These are phyloP conservation scores for Poeciliopsis infans DNA, from an alignment of 2,797 vertebrate genomes.

Conservation along the genomic window DNA sequence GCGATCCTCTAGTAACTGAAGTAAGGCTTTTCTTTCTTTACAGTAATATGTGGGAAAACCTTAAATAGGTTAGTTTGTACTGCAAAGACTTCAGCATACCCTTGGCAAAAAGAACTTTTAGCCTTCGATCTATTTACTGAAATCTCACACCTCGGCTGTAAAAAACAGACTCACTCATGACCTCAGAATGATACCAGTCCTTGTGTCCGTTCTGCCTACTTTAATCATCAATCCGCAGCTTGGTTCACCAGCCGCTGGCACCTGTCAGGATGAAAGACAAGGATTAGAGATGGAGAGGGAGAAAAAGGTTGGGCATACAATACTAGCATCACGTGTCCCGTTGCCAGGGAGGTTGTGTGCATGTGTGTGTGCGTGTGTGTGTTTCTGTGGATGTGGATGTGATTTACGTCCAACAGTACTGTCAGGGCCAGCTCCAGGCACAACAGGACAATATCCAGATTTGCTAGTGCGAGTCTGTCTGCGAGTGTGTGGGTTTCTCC, in stretches of 20 bases:
- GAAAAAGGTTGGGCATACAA: constrained; percentile 75
- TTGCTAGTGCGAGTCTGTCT: constrained; percentile 39
- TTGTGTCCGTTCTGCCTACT: constrained; percentile 69
- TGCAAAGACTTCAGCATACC: constrained; percentile 12
- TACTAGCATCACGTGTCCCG: constrained; percentile 63
- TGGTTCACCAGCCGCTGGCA: constrained; percentile 72
- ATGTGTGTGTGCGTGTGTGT: constrained; percentile 31
- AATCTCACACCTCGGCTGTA: constrained; percentile 26
- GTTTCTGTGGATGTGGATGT: constrained; percentile 45
- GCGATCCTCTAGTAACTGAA: not conserved
- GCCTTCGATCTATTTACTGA: constrained; percentile 25
- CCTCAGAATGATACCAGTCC: constrained; percentile 68
- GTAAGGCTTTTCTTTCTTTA: not conserved
- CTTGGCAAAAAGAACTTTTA: constrained; percentile 45
- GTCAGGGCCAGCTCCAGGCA: constrained; percentile 70
- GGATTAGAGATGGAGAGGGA: constrained; percentile 73
- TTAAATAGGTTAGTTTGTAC: constrained; percentile 9
- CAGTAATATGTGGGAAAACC: constrained; percentile 21
- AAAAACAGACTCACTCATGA: constrained; percentile 50
- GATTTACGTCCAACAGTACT: constrained; percentile 68
- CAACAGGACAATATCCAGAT: constrained; percentile 70
- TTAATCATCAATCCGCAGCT: constrained; percentile 73
- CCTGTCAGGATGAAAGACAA: constrained; percentile 78
- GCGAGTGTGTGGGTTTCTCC: constrained; percentile 32
- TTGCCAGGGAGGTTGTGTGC: constrained; percentile 68